Evolutionary conservation across 2,113 vertebrate genomes (phyloP), one percentile per base, ranked within the genome.

Genomic region (Pitta sordida): DNA sequence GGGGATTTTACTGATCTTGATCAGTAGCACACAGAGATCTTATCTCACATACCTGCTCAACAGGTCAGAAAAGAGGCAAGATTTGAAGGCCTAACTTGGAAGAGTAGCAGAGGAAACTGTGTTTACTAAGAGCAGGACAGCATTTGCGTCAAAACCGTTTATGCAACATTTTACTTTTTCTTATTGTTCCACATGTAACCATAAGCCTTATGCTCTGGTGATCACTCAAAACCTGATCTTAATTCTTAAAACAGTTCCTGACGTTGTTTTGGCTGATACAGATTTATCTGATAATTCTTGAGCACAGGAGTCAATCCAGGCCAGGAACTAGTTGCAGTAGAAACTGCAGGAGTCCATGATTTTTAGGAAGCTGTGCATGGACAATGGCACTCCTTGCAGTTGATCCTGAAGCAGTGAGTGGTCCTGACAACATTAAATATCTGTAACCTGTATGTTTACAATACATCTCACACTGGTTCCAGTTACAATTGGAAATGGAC

Each of bases 111-210:
- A 71, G 41, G 60, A 70, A 86, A 5, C 27, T 32, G 2, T 83
- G 64, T 78, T 92, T 91, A 46, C 23, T 46, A 43, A 76, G 36
- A 65, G 78, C n/a, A 88, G 77, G 62, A 89, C 56, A 82, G 36
- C 16, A 60, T 84, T 92, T 96, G 69, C 27, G 9, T 94, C 89
- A 95, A 24, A 63, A 46, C 43, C 22, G 15, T 90, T 91, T 93
- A 86, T 48, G 81, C 43, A 78, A 5, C 71, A 70, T 89, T 76
- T 91, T 76, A 55, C 19, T 70, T 92, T 78, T 81, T 55, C n/a
- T 82, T 48, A 75, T 82, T 95, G 60, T 94, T 92, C 51, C 48
- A 27, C 2, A 2, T 4, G 56, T 69, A 58, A 17, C 46, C 0
- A 0, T 76, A 86, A 80, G 9, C 34, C 55, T 80, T 77, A 77